Base-by-base conservation (phyloP, 2,113 vertebrate genomes). In the Helogale parvula region DNA sequence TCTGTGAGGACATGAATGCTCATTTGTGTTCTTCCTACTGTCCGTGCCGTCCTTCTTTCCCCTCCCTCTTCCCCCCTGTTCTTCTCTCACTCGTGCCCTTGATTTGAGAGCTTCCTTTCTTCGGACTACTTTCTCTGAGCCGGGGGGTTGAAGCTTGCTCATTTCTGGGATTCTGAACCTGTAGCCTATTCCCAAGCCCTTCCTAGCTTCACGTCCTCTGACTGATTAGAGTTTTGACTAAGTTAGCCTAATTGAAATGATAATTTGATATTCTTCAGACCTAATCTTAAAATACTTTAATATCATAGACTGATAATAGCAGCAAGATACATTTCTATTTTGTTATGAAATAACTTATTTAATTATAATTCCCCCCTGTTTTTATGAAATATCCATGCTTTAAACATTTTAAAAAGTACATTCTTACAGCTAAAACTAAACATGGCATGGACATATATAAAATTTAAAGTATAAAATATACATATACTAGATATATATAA, bases 361-460 rank as follows among this genome's bases (percentile, higher is more conserved):
- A 52, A 90, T 45, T 41, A 3, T 84, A 90, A 45, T 82, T 96
- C 97, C 27, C 79, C 12, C 82, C 23, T 90, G 84, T 93, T 94
- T 88, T 90, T 57, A 38, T 94, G 54, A 83, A 93, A 76, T 92
- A 23, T 60, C 2, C 66, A 54, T 84, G 38, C 90, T 93, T 93
- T 91, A 92, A 97, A 38, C 52, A 91, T 91, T 74, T 84, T 88
- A 47, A 60, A 41, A 69, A 85, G 29, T 95, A n/a, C 88, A 7
- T 93, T 91, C 9, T 38, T 2, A n/a, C 74, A 66, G 52, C 41
- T 84, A 29, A 90, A 85, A 33, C 74, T 91, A 88, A 80, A 94
- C 85, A 76, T 82, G 27, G n/a, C 35, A 65, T 15, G 47, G 45
- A 60, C n/a, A 52, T 88, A 57, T 35, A 41, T 41, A 41, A 41